Evolutionary conservation across 2,113 vertebrate genomes (phyloP).

Genomic region (Phodopus roborovskii): DNA sequence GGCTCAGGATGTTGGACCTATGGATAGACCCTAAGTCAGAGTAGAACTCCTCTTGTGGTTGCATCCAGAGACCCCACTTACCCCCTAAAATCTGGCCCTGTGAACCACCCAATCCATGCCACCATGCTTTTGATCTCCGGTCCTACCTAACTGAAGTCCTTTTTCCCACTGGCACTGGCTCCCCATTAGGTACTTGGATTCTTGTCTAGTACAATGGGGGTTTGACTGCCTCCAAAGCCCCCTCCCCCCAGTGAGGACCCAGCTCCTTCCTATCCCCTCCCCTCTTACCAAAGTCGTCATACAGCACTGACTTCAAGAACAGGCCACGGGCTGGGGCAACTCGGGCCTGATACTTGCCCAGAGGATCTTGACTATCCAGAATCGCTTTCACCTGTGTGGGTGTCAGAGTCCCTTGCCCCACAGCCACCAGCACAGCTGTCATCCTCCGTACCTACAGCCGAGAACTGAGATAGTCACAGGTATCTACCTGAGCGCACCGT

Average conservation of each 20-base stretch:
- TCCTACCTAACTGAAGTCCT: no score
- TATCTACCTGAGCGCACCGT: fast-evolving
- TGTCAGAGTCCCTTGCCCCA: conserved; percentile 87
- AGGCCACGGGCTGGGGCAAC: conserved; percentile 90
- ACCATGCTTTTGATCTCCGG: background rate
- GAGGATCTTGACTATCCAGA: conserved; percentile 86
- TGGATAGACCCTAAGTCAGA: background rate
- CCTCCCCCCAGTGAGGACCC: background rate
- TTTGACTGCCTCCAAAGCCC: no score
- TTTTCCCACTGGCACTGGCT: background rate
- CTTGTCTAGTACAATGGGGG: background rate
- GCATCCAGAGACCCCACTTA: background rate
- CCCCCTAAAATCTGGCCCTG: background rate
- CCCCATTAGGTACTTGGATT: background rate
- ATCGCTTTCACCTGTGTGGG: conserved; percentile 86
- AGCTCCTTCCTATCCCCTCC: no score
- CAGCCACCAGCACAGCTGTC: conserved; percentile 91
- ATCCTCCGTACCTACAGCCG: conserved; percentile 92
- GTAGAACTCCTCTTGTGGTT: no score
- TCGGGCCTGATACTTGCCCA: conserved; percentile 84
- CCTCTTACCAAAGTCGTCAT: conserved; percentile 53
- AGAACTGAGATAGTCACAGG: background rate
- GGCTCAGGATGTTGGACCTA: conserved; percentile 50
- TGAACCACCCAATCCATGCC: background rate
- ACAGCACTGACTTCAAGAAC: conserved; percentile 92